Percentiles rank a stretch among this genome's conserved stretches.
Evolutionary conservation across 2,888 invertebrate species (phyloP).

Genomic region (Dasysyrphus albostriatus): DNA sequence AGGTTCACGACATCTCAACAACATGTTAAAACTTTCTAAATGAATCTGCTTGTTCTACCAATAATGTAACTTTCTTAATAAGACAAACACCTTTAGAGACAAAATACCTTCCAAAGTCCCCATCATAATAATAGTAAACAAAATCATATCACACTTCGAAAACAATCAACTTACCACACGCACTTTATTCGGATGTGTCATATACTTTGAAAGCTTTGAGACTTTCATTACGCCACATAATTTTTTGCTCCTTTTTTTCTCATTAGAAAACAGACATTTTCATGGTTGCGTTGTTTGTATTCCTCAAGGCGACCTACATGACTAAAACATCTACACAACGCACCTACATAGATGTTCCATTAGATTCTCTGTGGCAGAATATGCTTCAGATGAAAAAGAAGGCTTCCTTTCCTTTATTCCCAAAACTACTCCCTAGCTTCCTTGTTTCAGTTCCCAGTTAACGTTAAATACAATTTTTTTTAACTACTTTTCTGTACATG

Average conservation of each 20-base stretch:
- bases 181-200: slow-evolving; percentile 54
- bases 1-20: background rate
- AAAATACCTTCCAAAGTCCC: slow-evolving; percentile 6
- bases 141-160: slow-evolving; percentile 12
- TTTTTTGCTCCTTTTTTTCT: slow-evolving; percentile 44
- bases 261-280: slow-evolving; percentile 51
- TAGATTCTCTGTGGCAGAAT: slow-evolving; percentile 47
- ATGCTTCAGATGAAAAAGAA: background rate
- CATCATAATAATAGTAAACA: background rate
- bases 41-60: background rate
- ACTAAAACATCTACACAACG: slow-evolving; percentile 33
- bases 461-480: background rate
- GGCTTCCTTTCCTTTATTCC: slow-evolving; percentile 2
- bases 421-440: background rate
- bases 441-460: background rate
- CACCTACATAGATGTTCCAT: slow-evolving; percentile 66
- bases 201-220: slow-evolving; percentile 42
- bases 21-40: background rate
- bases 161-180: slow-evolving; percentile 42
- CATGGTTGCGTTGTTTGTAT: slow-evolving; percentile 31
- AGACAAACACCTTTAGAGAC: background rate
- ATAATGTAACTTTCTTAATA: background rate
- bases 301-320: slow-evolving; percentile 61
- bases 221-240: slow-evolving; percentile 23
- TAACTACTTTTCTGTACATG: slow-evolving; percentile 34